Percentiles rank a stretch among this genome's conserved stretches.
These are phyloP conservation scores for Pentamera pediparva DNA, from an alignment of 53 echinoderm and acorn worm genomes.

Conservation along the genomic window DNA sequence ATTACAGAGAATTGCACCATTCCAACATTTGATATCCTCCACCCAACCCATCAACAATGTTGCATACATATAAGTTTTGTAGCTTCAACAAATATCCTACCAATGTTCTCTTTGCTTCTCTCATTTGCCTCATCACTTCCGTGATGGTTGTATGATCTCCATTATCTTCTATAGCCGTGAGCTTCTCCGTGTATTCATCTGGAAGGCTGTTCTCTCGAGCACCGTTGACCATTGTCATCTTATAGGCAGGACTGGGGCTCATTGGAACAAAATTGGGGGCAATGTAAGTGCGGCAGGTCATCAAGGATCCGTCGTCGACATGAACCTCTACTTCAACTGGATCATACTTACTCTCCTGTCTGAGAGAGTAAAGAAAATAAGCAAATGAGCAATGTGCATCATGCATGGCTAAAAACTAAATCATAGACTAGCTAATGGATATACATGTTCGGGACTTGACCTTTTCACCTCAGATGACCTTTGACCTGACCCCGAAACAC, in stretches of 20 bases:
- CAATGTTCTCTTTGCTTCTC: too few relatives aligned
- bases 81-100: too few relatives aligned
- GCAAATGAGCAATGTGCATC: too few relatives aligned
- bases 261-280: neutral
- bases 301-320: neutral
- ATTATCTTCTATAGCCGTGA: slow-evolving; percentile 17
- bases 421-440: too few relatives aligned
- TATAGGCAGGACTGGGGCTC: neutral
- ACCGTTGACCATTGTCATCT: neutral
- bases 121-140: neutral
- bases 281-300: slow-evolving; percentile 2
- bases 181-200: neutral
- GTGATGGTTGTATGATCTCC: neutral
- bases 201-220: slow-evolving; percentile 12
- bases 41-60: too few relatives aligned
- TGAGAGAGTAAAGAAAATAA: neutral
- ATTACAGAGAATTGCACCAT: too few relatives aligned
- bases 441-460: neutral
- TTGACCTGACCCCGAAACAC: too few relatives aligned
- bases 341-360: neutral
- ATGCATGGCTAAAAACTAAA: too few relatives aligned
- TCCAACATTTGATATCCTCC: too few relatives aligned
- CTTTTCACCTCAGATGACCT: too few relatives aligned
- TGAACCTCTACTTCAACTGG: neutral
- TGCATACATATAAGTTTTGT: too few relatives aligned